These are phyloP conservation scores for Pissodes strobi DNA, from an alignment of 1,140 invertebrate species.

Conservation along the genomic window DNA sequence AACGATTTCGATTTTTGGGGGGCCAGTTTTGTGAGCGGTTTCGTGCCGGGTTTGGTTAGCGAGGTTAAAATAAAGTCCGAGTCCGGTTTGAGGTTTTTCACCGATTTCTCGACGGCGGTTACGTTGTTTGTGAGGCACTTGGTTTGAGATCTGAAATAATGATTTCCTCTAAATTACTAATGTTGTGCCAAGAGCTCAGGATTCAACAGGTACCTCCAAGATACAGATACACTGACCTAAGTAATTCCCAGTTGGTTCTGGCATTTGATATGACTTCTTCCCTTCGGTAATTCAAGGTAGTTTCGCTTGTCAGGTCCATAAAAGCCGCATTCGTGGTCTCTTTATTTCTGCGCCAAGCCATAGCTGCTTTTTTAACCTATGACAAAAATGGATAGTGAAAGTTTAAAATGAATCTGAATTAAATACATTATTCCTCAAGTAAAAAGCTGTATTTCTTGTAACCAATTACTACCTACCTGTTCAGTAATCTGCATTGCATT, in stretches of 20 bases:
- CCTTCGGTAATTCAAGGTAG: conserved; percentile 67
- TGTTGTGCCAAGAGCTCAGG: too few relatives aligned
- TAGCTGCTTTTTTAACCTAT: conserved; percentile 64
- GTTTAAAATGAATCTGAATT: not conserved
- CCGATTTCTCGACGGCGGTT: conserved; percentile 36
- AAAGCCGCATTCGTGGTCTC: conserved; percentile 71
- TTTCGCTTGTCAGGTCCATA: conserved; percentile 68
- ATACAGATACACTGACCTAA: too few relatives aligned
- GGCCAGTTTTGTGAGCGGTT: not conserved
- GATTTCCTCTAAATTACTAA: not conserved
- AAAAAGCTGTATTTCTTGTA: not conserved
- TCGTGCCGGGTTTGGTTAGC: conserved; percentile 26
- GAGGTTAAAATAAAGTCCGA: conserved; percentile 51
- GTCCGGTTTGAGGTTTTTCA: conserved; percentile 49
- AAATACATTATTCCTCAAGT: not conserved
- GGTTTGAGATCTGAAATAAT: conserved; percentile 60
- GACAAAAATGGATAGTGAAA: conserved; percentile 41
- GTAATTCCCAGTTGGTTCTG: conserved; percentile 78
- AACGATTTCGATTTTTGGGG: conserved; percentile 18
- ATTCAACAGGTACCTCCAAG: too few relatives aligned
- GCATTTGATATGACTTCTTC: conserved; percentile 82
- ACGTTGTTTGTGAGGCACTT: conserved; percentile 56
- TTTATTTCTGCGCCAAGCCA: conserved; percentile 76
- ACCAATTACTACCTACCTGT: conserved; percentile 57
- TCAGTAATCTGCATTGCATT: conserved; percentile 78